These are phyloP conservation scores for Poeciliopsis prolifica DNA, from an alignment of 2,113 vertebrate genomes.

Conservation along the genomic window DNA sequence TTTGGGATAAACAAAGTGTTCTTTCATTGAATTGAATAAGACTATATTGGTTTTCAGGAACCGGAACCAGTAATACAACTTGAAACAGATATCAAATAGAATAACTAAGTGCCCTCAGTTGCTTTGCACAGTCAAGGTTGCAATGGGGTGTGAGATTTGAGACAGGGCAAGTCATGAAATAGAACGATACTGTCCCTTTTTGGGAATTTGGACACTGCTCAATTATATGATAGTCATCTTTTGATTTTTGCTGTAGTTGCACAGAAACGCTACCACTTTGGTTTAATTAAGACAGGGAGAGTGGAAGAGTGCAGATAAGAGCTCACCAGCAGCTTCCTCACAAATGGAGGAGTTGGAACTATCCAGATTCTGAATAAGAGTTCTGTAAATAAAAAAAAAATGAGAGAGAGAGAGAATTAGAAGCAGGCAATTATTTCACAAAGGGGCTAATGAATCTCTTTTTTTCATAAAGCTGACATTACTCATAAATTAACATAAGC, in stretches of 20 bases:
- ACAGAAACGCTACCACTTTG: slow-evolving; percentile 45
- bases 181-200: slow-evolving; percentile 9
- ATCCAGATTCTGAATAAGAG: slow-evolving; percentile 80
- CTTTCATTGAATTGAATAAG: background rate
- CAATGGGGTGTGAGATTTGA: slow-evolving; percentile 38
- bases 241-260: slow-evolving; percentile 29
- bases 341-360: slow-evolving; percentile 80
- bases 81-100: slow-evolving; percentile 3
- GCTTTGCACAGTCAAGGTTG: slow-evolving; percentile 20
- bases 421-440: slow-evolving; percentile 13
- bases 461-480: slow-evolving; percentile 9
- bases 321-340: slow-evolving; percentile 77
- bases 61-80: slow-evolving; percentile 1
- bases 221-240: slow-evolving; percentile 75
- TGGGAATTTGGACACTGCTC: slow-evolving; percentile 47
- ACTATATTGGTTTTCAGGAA: background rate
- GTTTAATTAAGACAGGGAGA: slow-evolving; percentile 60
- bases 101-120: background rate
- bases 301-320: slow-evolving; percentile 38
- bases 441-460: slow-evolving; percentile 13
- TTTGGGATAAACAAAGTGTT: too few species aligned
- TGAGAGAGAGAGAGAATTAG: slow-evolving; percentile 42
- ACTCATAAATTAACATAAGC: slow-evolving; percentile 26
- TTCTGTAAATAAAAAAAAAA: slow-evolving; percentile 53
- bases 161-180: slow-evolving; percentile 29